Percentiles rank a stretch among this genome's conserved stretches.
Conservation (phyloP, 2,888 invertebrate species). For the Acleris holmiana region DNA sequence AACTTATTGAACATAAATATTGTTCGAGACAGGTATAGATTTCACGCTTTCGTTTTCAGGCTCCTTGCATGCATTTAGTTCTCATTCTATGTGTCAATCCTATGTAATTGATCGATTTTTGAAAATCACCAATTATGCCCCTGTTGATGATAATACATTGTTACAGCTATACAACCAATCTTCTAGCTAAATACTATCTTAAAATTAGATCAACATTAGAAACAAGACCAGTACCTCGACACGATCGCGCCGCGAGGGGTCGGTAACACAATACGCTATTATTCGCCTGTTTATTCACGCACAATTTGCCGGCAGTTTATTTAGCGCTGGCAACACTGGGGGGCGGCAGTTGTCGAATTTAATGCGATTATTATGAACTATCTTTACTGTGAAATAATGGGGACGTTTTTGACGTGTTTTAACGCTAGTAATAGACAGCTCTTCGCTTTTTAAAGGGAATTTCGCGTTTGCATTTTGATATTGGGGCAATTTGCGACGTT, state of each 20-base stretch:
- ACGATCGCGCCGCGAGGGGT: slow-evolving; percentile 42
- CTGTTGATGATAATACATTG: too few species aligned
- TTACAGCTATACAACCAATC: too few species aligned
- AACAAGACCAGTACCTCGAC: slow-evolving; percentile 20
- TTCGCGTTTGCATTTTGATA: neutral
- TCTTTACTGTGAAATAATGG: slow-evolving; percentile 34
- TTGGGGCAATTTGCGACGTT: too few species aligned
- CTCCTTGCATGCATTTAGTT: too few species aligned
- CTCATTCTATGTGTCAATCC: too few species aligned
- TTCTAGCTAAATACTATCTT: slow-evolving; percentile 1
- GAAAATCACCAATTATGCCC: too few species aligned
- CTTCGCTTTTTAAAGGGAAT: slow-evolving; percentile 1
- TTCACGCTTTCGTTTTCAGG: too few species aligned
- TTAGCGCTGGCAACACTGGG: slow-evolving; percentile 72
- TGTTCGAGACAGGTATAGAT: too few species aligned
- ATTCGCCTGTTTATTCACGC: slow-evolving; percentile 79
- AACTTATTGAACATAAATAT: too few species aligned
- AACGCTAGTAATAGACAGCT: slow-evolving; percentile 23
- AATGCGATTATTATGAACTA: slow-evolving; percentile 62
- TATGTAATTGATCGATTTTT: too few species aligned
- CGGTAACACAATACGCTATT: slow-evolving; percentile 79
- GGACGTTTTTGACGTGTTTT: slow-evolving; percentile 37
- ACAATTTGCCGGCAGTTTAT: slow-evolving; percentile 81
- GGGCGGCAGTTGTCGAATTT: slow-evolving; percentile 48
- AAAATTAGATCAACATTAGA: slow-evolving; percentile 32